Base-by-base conservation (phyloP, 2,113 vertebrate species). In the Hystrix brachyura region DNA sequence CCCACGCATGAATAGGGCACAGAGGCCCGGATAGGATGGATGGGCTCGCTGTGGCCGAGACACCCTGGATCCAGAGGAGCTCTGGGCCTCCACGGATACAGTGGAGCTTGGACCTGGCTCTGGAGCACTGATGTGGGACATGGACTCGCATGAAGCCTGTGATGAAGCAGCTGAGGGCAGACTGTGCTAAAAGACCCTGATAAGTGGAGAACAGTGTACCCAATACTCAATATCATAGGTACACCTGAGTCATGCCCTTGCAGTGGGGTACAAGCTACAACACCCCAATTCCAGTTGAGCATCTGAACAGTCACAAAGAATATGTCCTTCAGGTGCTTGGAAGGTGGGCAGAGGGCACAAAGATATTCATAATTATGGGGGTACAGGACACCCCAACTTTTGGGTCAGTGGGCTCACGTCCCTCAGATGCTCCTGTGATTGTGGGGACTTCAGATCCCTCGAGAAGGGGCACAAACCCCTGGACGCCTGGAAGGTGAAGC, bases 1-100 rank as follows among this genome's bases (percentile, higher is more conserved):
- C 82, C 87, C 88, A 21, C 34, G 43, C 76, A 60, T 78, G 90
- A 94, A 51, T 62, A 80, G 48, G 79, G 79, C 95, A 19, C 89
- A 67, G 92, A 91, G 90, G 21, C 34, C 76, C 55, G 0, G 81
- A 62, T 71, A n/a, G 83, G 60, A 38, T 86, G 90, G 76, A 93
- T 71, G 94, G 90, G 67, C 65, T 81, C 90, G 23, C 91, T 43
- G n/a, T 55, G 55, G 82, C 78, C 43, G 3, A 74, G 90, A 88
- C 53, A n/a, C 93, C 78, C 2, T 55, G 90, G 88, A 95, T 57
- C 17, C 8, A 14, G 74, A 32, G 46, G 95, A 93, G 93, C 72
- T 25, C 12, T 0, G 3, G 38, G 89, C 17, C 11, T 79, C 92
- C 95, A 94, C 89, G 83, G 91, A 94, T 38, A n/a, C 69, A 43